Evolutionary conservation across 2,888 invertebrate species (phyloP).

Genomic region (Drosophila nigritarsus): DNA sequence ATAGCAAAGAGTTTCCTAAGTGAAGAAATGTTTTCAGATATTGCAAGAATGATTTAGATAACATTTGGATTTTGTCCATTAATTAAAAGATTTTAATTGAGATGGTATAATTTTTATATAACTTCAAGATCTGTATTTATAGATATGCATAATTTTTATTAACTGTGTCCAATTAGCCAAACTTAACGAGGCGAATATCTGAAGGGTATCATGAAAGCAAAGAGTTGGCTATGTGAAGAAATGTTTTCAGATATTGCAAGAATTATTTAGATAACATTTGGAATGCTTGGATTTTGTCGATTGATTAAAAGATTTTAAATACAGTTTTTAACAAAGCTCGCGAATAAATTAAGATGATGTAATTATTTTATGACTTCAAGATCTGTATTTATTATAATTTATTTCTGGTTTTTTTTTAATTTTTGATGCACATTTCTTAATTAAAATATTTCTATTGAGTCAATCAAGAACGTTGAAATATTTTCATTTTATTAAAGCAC

Average conservation of each 20-base stretch:
- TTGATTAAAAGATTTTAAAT: neutral
- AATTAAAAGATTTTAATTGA: no score
- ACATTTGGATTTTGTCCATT: no score
- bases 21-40: conserved; percentile 11
- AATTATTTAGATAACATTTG: conserved; percentile 3
- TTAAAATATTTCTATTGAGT: neutral
- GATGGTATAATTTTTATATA: no score
- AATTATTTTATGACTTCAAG: neutral
- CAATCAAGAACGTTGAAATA: neutral
- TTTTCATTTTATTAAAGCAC: neutral
- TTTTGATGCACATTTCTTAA: neutral
- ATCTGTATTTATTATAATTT: neutral
- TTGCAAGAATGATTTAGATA: no score
- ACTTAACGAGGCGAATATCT: conserved; percentile 24
- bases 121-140: no score
- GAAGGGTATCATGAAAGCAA: conserved; percentile 5
- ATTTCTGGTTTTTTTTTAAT: no score
- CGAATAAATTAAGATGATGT: neutral
- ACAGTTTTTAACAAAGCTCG: neutral
- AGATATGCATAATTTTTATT: conserved; percentile 3
- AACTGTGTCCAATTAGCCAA: conserved; percentile 58
- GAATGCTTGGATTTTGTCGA: neutral
- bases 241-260: conserved; percentile 18
- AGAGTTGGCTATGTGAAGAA: conserved; percentile 3
- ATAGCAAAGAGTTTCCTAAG: conserved; percentile 3